A percentile compares a stretch with the other conserved stretches of the same genome.
Conservation (phyloP, 2,888 invertebrate species). For the Oconnorella tubifera region DNA sequence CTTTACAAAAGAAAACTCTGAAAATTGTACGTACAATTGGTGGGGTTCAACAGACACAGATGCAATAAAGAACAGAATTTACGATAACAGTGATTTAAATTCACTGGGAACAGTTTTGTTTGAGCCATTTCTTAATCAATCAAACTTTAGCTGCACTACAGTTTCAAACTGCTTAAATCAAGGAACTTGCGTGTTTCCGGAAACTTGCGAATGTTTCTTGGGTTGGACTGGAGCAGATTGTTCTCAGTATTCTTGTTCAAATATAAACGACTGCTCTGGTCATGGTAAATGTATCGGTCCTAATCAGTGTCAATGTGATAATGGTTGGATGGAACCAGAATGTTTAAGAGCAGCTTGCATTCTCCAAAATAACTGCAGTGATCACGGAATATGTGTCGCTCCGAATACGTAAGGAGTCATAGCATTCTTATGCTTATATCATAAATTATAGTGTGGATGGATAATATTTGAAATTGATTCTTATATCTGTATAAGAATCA, state of each 20-base stretch:
- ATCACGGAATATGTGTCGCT: slow-evolving; percentile 20
- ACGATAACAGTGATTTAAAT: slow-evolving; percentile 13
- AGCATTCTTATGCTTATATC: too few species aligned
- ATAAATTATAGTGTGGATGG: too few species aligned
- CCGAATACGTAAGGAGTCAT: slow-evolving; percentile 21
- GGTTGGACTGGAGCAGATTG: slow-evolving; percentile 24
- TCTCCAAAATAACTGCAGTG: slow-evolving; percentile 19
- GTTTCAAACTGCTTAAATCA: slow-evolving; percentile 23
- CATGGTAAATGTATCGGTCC: slow-evolving; percentile 36
- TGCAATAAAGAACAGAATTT: slow-evolving; percentile 10
- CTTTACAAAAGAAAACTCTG: background rate
- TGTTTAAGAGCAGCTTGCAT: slow-evolving; percentile 33
- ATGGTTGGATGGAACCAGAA: slow-evolving; percentile 30
- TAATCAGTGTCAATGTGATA: slow-evolving; percentile 33
- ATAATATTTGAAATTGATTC: too few species aligned
- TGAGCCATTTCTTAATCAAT: slow-evolving; percentile 20
- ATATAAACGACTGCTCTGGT: slow-evolving; percentile 31
- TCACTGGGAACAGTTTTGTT: slow-evolving; percentile 12
- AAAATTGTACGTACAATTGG: slow-evolving; percentile 24
- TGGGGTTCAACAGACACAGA: slow-evolving; percentile 15
- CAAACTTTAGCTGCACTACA: slow-evolving; percentile 14
- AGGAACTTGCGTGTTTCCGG: slow-evolving; percentile 19
- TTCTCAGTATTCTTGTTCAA: slow-evolving; percentile 18
- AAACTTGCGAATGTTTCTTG: slow-evolving; percentile 19
- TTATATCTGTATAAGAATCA: too few species aligned